Evolutionary conservation across 2,113 vertebrate species (phyloP).

Genomic region (Amazona guildingii): DNA sequence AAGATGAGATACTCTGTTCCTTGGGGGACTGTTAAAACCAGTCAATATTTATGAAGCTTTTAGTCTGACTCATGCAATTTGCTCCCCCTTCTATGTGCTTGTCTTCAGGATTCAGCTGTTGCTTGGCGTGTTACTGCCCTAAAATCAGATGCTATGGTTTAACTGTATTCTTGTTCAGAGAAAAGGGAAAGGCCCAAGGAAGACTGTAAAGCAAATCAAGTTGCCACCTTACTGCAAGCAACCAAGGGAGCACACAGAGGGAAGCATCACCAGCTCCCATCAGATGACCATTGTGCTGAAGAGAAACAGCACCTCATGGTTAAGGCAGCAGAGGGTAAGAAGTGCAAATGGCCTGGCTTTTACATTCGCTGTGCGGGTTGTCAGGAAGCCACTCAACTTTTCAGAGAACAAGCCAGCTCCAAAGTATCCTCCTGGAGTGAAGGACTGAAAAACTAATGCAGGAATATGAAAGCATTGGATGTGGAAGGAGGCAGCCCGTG

Average conservation of each 20-base stretch:
- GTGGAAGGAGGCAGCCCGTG: not conserved
- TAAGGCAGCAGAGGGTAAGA: not conserved
- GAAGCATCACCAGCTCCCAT: not conserved
- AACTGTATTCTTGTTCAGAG: not conserved
- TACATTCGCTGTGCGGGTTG: not conserved
- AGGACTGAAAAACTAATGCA: not conserved
- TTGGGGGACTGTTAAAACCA: conserved; percentile 37
- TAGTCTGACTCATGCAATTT: conserved; percentile 62
- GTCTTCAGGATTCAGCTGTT: conserved; percentile 49
- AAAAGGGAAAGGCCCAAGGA: not conserved
- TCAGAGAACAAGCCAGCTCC: not conserved
- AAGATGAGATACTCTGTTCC: conserved; percentile 44
- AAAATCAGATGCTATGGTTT: conserved; percentile 34
- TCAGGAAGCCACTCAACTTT: not conserved
- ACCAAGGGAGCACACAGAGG: not conserved
- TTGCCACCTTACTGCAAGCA: not conserved
- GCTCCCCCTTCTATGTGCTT: conserved; percentile 2
- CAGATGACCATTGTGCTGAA: accelerated
- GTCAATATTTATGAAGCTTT: conserved; percentile 74
- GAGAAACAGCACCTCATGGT: not conserved
- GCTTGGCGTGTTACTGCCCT: conserved; percentile 5
- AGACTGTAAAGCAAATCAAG: not conserved
- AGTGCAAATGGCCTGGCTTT: not conserved
- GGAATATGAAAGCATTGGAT: not conserved
- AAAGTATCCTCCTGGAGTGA: not conserved